Evolutionary conservation across 1,140 invertebrate genomes (phyloP), one percentile per base, ranked within the genome.

Genomic region (Bombus superbus): DNA sequence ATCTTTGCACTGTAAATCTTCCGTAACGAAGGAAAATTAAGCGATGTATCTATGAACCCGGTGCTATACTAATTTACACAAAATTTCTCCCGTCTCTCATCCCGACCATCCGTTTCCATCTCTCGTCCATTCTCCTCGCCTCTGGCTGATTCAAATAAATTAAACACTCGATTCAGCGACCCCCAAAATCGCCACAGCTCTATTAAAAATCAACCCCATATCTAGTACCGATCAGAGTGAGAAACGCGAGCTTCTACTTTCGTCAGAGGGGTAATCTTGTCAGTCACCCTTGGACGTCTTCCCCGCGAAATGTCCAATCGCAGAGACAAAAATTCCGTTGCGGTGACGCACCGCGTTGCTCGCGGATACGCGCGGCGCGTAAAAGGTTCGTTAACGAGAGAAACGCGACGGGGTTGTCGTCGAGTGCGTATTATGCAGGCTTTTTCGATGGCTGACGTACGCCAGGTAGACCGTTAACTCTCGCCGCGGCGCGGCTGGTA

Each of bases 321-420:
- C 57, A 59, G 57, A 28, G 57, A 59, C 10, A 28, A 28, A 28
- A 59, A 59, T 59, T 59, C 25, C 25, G 25, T 59, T 25, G 57
- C 57, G 25, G 25, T 1, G 57, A 59, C 3, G 57, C 57, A 8
- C 57, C 3, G 3, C 57, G 25, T 28, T 59, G 57, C 3, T 38
- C 25, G 25, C 11, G 32, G 8, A 2, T 64, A 64, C 59, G 42
- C n/a, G 32, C 62, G 10, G n/a, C 59, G n/a, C 40, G 40, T 68
- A 68, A 68, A 79, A 44, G 77, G 42, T 69, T 80, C 77, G 77
- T 80, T 80, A 80, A 47, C 62, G n/a, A 1, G 38, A 9, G 22
- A 11, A 25, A 69, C 28, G 69, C 40, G 40, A 44, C 3, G n/a
- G 11, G 15, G 40, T 44, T 22, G n/a, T 0, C 15, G n/a, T 66